phyloP scores from a whole-genome alignment of 2,113 vertebrate genomes.

The Cavia porcellus region DNA sequence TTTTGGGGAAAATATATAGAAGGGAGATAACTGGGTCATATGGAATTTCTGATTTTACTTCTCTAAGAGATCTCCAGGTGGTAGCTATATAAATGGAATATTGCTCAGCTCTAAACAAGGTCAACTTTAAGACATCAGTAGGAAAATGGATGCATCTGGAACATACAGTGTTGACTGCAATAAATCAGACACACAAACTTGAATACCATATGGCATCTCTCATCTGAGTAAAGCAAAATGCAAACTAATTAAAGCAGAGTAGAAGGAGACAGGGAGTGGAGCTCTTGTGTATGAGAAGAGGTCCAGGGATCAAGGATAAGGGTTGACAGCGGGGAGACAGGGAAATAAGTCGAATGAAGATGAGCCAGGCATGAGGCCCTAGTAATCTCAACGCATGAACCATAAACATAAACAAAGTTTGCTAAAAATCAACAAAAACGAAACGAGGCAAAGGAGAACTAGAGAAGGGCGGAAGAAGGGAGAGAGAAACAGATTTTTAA shows the following conservation, averaged over 20 bases:
- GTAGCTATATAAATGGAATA: background rate
- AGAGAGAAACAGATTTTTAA: background rate
- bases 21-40: background rate
- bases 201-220: background rate
- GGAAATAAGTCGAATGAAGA: background rate
- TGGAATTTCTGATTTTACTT: background rate
- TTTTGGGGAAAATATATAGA: background rate
- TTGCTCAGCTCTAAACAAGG: background rate
- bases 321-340: background rate
- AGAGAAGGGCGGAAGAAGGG: background rate
- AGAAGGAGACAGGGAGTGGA: background rate
- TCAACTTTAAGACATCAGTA: background rate
- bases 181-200: background rate
- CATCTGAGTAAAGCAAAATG: background rate
- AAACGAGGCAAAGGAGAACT: background rate
- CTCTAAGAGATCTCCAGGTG: background rate
- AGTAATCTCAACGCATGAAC: background rate
- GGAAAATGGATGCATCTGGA: background rate
- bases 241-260: background rate
- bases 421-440: background rate
- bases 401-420: background rate
- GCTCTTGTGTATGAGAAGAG: background rate
- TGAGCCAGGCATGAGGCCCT: background rate
- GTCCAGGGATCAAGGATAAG: background rate
- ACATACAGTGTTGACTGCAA: background rate